Base-by-base conservation (phyloP, 2,113 vertebrate species). In the Arizona elegans region DNA sequence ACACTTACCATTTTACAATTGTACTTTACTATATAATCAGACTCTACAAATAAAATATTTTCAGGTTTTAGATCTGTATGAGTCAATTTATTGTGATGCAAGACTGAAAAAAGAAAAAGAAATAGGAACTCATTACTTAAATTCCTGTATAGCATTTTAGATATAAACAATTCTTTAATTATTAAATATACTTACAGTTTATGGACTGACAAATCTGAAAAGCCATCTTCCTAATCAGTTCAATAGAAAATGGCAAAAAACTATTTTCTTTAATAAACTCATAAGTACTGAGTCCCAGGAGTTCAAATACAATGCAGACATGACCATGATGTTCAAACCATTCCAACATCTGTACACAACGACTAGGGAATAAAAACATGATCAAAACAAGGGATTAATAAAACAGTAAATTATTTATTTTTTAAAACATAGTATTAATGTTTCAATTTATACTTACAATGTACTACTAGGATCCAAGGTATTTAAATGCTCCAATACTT, bases 51-150 rank as follows among this genome's bases (percentile, higher is more conserved):
- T 88, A 99, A 98, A 96, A 99, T 99, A 96, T 99, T 99, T 98
- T 99, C 99, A 92, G 99, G 99, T 95, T 99, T 99, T 95, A 99
- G 97, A 96, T 99, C 99, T 52, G 99, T 99, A 96, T 99, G 99
- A 58, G 99, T 99, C 95, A 99, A 97, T 94, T 99, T 99, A 97
- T 99, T 99, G 94, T 98, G 98, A 96, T 99, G 99, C 29, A 99
- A 96, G 98, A 99, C 99, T 99, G 96, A 8, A 97, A 97, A 94
- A 89, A 70, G 55, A 94, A 92, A 96, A 95, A 95, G 95, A 93
- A 12, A 90, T 88, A 91, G 87, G n/a, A 26, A 91, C 1, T 94
- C 95, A 65, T 95, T 26, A 94, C 1, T 56, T 5, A 90, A 75
- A 94, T 58, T 0, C 62, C 91, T 93, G 59, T 8, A 24, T 38